Conservation (phyloP, 2,797 vertebrate genomes). For the Sphaeramia orbicularis region DNA sequence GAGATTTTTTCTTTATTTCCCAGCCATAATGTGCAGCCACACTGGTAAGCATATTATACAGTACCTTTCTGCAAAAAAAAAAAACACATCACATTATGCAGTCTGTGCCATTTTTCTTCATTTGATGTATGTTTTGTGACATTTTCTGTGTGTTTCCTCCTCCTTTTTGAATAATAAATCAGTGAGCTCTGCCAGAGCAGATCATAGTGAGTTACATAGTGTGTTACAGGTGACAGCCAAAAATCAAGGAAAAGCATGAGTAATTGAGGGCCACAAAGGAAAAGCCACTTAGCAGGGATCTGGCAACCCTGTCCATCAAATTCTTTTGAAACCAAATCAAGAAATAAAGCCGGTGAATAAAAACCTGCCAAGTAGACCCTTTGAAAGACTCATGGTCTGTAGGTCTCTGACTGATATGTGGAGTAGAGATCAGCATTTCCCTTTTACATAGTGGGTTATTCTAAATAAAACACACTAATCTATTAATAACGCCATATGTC, state of each 20-base stretch:
- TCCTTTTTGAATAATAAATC: conserved; percentile 30
- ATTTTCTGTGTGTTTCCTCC: conserved; percentile 4
- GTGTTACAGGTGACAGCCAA: conserved; percentile 50
- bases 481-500: no score
- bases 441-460: no score
- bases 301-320: conserved; percentile 44
- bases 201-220: conserved; percentile 10
- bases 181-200: conserved; percentile 35
- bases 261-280: conserved; percentile 16
- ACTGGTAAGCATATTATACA: no score
- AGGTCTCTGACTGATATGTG: background rate
- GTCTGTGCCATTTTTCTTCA: background rate
- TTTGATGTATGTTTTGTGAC: background rate
- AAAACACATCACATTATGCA: background rate
- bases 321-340: conserved; percentile 21
- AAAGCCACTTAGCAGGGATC: conserved; percentile 25
- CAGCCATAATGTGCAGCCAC: no score
- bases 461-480: no score
- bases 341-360: background rate
- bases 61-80: no score
- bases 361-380: background rate
- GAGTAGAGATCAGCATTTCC: no score
- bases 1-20: no score
- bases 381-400: background rate
- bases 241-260: conserved; percentile 26